A percentile compares a stretch with the other conserved stretches of the same genome.
These are phyloP conservation scores for Sinocyclocheilus anophthalmus DNA, from an alignment of 2,113 vertebrate genomes.

Conservation along the genomic window DNA sequence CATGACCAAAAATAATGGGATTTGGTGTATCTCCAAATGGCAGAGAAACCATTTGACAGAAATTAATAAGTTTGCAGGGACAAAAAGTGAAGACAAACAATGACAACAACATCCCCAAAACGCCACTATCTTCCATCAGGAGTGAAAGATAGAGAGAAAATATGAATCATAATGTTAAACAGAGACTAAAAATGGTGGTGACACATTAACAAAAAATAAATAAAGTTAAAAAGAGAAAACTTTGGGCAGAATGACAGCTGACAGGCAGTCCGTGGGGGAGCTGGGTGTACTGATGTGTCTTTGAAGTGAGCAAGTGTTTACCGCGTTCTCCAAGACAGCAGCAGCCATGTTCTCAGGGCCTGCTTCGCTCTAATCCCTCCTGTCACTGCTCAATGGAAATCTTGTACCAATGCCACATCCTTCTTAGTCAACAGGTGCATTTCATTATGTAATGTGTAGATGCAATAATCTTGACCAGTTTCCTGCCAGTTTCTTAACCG, in stretches of 20 bases:
- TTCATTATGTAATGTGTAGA: conserved; percentile 32
- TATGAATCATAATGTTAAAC: conserved; percentile 21
- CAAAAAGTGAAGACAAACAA: conserved; percentile 55
- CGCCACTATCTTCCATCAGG: conserved; percentile 77
- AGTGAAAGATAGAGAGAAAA: conserved; percentile 65
- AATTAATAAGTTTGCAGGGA: conserved; percentile 82
- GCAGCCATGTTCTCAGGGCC: conserved; percentile 38
- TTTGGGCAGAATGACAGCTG: conserved; percentile 51
- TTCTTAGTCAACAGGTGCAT: conserved; percentile 39
- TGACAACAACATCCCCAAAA: conserved; percentile 68
- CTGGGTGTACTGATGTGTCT: conserved; percentile 18
- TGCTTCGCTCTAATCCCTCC: conserved; percentile 47
- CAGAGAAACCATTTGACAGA: conserved; percentile 74
- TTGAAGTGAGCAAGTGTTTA: conserved; percentile 48
- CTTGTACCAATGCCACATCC: conserved; percentile 33
- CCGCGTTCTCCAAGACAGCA: conserved; percentile 32
- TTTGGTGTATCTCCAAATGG: conserved; percentile 80
- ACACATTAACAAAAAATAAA: conserved; percentile 27
- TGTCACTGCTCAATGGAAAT: conserved; percentile 43
- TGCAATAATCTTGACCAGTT: conserved; percentile 1
- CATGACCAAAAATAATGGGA: conserved; percentile 81
- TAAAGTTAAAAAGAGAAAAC: conserved; percentile 26
- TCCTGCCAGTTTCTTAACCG: neutral
- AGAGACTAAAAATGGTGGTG: conserved; percentile 33
- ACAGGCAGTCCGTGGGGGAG: conserved; percentile 42